Evolutionary conservation across 1,140 invertebrate genomes (phyloP), one percentile per base, ranked within the genome.

Genomic region (Lordiphosa collinella): DNA sequence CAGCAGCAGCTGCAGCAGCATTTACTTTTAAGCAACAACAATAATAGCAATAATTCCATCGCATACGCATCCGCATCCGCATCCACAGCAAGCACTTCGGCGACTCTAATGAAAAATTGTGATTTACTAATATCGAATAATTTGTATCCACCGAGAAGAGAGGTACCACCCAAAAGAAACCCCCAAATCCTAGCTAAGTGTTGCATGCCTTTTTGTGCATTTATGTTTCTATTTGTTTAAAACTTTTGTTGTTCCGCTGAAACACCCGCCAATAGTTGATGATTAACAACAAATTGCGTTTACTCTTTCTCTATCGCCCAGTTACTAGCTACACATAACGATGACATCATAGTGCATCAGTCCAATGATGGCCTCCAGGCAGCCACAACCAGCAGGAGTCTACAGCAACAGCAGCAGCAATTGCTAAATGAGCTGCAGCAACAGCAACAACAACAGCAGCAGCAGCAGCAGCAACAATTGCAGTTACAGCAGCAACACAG

Each of bases 71-170:
- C 41, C 55, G 10, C 44, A 55, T 13, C 62, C 50, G 34, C 38
- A 46, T 36, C 54, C 31, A 41, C 54, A 68, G 58, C 66, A 18
- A 50, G 62, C 60, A 57, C 72, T 41, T 66, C 55, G 54, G 59
- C 61, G 32, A 51, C 66, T 49, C 50, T 59, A 43, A 73, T 72
- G 53, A 88, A 86, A 85, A 87, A 89, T 87, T 88, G 82, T 88
- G 87, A 88, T 89, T 69, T 87, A 49, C 66, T 88, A 69, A 86
- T 88, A 85, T 68, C 87, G 50, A 89, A 87, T 84, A 87, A 88
- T 82, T 62, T 87, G 49, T 86, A 89, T 78, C 86, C 88, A 82
- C 88, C 87, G 78, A 87, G 79, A 86, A 67, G 87, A 79, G 87
- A 88, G 86, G 87, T 89, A 44, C 5, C 22, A 25, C 6, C n/a